These are phyloP conservation scores for Rhodophaea formosa DNA, from an alignment of 2,888 invertebrate genomes.

Conservation along the genomic window DNA sequence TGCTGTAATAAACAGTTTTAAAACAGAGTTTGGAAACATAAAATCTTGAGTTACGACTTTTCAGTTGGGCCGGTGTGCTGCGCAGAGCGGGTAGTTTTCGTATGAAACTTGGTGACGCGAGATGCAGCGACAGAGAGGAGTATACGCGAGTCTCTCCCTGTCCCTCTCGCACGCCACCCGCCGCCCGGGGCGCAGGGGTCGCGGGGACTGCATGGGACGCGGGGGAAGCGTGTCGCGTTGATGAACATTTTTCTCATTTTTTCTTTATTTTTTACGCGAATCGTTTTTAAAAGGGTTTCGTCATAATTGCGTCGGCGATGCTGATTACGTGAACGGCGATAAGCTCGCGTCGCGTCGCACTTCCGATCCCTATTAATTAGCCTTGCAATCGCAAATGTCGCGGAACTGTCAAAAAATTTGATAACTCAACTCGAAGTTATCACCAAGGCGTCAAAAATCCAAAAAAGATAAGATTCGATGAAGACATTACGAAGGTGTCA, in stretches of 20 bases:
- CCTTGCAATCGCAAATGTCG: not conserved
- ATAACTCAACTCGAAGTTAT: not conserved
- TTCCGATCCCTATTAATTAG: constrained; percentile 25
- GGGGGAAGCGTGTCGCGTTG: constrained; percentile 77
- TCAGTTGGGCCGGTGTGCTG: constrained; percentile 38
- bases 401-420: constrained; percentile 2
- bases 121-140: constrained; percentile 63
- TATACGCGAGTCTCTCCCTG: constrained; percentile 40
- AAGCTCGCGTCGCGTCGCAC: constrained; percentile 40
- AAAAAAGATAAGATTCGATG: constrained; percentile 3
- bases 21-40: constrained; percentile 22
- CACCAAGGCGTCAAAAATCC: constrained; percentile 1
- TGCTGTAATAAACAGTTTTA: not conserved
- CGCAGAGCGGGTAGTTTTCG: constrained; percentile 79
- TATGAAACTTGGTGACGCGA: constrained; percentile 75
- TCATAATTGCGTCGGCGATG: constrained; percentile 76
- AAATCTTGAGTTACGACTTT: constrained; percentile 37
- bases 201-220: constrained; percentile 42
- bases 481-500: not conserved
- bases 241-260: constrained; percentile 81
- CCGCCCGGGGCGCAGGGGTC: constrained; percentile 59
- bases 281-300: constrained; percentile 81
- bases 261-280: constrained; percentile 77
- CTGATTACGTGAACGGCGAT: constrained; percentile 72
- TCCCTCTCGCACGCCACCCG: constrained; percentile 65